Conservation (phyloP, 1,140 invertebrate species). For the Ips nitidus region DNA sequence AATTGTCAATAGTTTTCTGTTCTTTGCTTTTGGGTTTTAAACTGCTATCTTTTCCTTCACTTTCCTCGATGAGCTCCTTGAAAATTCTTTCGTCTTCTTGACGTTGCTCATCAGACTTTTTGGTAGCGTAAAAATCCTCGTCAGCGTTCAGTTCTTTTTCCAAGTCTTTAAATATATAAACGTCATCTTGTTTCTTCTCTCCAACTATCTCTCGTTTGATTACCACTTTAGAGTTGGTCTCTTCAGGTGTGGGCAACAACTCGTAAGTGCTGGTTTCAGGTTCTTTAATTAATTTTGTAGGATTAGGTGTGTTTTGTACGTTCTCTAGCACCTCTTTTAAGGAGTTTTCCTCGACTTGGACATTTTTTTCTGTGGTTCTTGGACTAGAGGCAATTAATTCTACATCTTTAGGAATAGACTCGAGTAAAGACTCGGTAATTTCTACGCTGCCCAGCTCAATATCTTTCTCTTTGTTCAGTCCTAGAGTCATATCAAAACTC, state of each 20-base stretch:
- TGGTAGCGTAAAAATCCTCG: conserved; percentile 8
- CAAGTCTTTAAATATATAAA: conserved; percentile 43
- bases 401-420: conserved; percentile 16
- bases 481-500: conserved; percentile 33
- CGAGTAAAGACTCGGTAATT: conserved; percentile 2
- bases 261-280: conserved; percentile 23
- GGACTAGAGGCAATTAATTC: conserved; percentile 13
- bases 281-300: conserved; percentile 28
- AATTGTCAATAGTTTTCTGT: conserved; percentile 18
- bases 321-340: conserved; percentile 34
- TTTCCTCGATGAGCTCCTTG: conserved; percentile 46
- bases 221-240: conserved; percentile 30
- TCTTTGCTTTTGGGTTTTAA: conserved; percentile 21
- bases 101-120: conserved; percentile 37
- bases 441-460: conserved; percentile 27
- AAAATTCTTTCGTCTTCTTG: conserved; percentile 45
- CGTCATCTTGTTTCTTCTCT: conserved; percentile 31
- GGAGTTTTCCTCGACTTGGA: neutral
- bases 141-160: conserved; percentile 38
- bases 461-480: conserved; percentile 6
- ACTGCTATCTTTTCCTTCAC: conserved; percentile 12
- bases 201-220: conserved; percentile 36
- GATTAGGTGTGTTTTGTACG: conserved; percentile 29
- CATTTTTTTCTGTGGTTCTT: conserved; percentile 17
- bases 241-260: conserved; percentile 31